Base-by-base conservation (phyloP, 2,888 invertebrate genomes). In the Bursaphelenchus okinawaensis region DNA sequence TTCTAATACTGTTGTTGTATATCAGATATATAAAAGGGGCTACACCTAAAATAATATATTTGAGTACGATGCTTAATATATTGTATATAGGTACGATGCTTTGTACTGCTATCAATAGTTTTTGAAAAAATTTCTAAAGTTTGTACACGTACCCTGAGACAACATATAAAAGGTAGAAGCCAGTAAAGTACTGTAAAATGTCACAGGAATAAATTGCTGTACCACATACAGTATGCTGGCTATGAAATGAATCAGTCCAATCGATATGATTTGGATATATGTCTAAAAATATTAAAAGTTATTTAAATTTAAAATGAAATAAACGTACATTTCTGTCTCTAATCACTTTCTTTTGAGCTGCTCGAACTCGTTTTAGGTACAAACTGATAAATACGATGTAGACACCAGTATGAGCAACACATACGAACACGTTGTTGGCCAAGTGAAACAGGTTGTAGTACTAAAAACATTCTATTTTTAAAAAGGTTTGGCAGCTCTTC, bases 241-340 rank as follows among this genome's bases (percentile, higher is more conserved):
- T 7, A 40, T 29, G 52, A 59, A 59, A 24, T 59, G 60, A 20
- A 59, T 31, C 20, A 50, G 19, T 16, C 60, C 60, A n/a, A 59
- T 50, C 19, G 51, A n/a, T n/a, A 59, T 61, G 19, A 59, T 22
- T 29, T 59, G 60, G 9, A 59, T 29, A 7, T 59, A 59, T 3
- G 51, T 59, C 56, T 56, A 27, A 56, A 7, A 12, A 40, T 2
- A 40, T 3, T 12, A n/a, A n/a, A n/a, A 1, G 40, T 40, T 4
- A 16, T 2, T 3, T 1, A 40, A 3, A 1, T 40, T 40, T 12
- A 6, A 16, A 16, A 1, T 1, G 12, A 40, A 40, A 6, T 16
- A 40, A 40, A 3, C 40, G 12, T 4, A 40, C 40, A n/a, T 40
- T 40, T n/a, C n/a, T 40, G n/a, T 40, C 40, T 6, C 40, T 40